These are phyloP conservation scores for Ips typographus DNA, from an alignment of 1,140 invertebrate species.

Conservation along the genomic window DNA sequence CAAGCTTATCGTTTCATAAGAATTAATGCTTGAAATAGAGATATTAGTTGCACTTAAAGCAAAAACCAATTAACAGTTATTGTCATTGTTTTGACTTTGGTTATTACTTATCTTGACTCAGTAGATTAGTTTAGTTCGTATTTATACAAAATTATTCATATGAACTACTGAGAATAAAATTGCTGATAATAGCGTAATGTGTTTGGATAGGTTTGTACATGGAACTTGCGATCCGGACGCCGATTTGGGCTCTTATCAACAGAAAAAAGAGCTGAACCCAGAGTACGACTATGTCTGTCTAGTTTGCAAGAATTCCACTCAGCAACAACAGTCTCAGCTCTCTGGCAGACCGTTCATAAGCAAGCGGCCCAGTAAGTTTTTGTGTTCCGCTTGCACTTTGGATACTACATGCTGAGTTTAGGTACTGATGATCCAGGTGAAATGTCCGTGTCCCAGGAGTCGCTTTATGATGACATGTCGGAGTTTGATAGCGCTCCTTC, in stretches of 20 bases:
- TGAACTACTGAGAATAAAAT: no score
- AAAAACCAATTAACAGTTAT: no score
- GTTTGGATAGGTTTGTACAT: slow-evolving; percentile 78
- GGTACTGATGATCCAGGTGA: slow-evolving; percentile 64
- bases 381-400: background rate
- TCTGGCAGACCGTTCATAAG: slow-evolving; percentile 36
- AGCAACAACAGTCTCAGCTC: slow-evolving; percentile 29
- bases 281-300: slow-evolving; percentile 88
- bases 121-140: no score
- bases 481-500: slow-evolving; percentile 58
- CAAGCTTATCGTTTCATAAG: no score
- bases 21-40: no score
- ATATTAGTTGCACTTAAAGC: no score
- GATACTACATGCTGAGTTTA: slow-evolving; percentile 35
- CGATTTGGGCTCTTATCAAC: slow-evolving; percentile 74
- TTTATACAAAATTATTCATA: no score
- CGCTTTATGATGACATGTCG: slow-evolving; percentile 63
- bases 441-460: slow-evolving; percentile 70
- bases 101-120: no score
- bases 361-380: slow-evolving; percentile 63
- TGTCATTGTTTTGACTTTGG: no score
- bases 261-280: slow-evolving; percentile 76
- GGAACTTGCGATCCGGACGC: slow-evolving; percentile 88
- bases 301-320: slow-evolving; percentile 72
- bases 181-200: background rate